A percentile compares a stretch with the other conserved stretches of the same genome.
Conservation (phyloP, 2,797 vertebrate species). For the Sternotherus odoratus region DNA sequence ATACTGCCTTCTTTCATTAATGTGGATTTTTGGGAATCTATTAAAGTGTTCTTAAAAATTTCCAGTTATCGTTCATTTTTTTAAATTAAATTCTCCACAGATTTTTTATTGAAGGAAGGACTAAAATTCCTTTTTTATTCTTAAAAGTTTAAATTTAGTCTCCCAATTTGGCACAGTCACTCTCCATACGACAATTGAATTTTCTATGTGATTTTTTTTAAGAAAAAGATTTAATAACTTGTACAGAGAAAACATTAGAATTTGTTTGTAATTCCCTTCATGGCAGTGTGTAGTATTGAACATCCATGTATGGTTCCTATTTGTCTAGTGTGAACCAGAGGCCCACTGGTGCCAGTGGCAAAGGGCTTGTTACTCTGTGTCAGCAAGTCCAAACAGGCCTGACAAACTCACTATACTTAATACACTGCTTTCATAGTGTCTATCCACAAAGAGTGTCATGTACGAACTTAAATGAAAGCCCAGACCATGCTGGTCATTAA, state of each 20-base stretch:
- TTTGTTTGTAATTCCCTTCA: background rate
- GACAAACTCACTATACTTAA: too few species aligned
- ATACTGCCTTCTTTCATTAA: too few species aligned
- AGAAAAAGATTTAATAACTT: background rate
- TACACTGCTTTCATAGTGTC: too few species aligned
- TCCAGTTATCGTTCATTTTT: too few species aligned
- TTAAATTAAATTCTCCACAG: background rate
- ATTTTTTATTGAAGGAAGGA: constrained; percentile 16
- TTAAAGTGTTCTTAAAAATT: too few species aligned
- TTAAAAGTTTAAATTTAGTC: background rate
- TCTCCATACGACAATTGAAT: background rate
- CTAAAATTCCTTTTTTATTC: background rate
- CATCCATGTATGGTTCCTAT: background rate
- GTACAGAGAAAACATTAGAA: background rate
- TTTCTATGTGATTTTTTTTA: constrained; percentile 15
- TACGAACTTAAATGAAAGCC: too few species aligned
- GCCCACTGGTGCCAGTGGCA: background rate
- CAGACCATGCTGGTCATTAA: too few species aligned
- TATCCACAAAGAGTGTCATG: too few species aligned
- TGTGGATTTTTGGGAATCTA: too few species aligned
- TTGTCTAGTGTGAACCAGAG: background rate
- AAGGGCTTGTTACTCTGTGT: too few species aligned
- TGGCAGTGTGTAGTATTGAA: constrained; percentile 14
- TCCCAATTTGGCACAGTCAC: background rate
- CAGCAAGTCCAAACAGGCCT: too few species aligned